phyloP scores from a whole-genome alignment of 2,113 vertebrate species.

The Hymenochirus boettgeri region DNA sequence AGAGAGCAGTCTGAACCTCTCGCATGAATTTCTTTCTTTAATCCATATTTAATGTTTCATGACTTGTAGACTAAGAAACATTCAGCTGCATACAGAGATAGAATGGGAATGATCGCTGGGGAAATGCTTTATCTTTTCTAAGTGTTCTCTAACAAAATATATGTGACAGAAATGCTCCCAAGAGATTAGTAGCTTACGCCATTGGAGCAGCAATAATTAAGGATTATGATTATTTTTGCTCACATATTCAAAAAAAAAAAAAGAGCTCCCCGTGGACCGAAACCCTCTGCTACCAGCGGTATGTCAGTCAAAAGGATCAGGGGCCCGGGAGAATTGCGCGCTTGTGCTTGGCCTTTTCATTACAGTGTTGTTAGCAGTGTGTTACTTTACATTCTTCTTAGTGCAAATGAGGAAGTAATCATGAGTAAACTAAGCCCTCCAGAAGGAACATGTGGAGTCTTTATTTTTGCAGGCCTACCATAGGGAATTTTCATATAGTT shows the following conservation, averaged over 20 bases:
- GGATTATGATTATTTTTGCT: constrained; percentile 71
- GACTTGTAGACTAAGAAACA: constrained; percentile 69
- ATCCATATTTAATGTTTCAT: constrained; percentile 79
- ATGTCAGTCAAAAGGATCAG: constrained; percentile 69
- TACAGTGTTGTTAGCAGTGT: constrained; percentile 61
- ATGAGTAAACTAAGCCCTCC: constrained; percentile 69
- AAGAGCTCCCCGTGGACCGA: constrained; percentile 54
- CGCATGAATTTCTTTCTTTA: constrained; percentile 71
- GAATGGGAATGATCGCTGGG: constrained; percentile 74
- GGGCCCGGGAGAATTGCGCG: constrained; percentile 59
- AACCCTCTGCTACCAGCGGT: constrained; percentile 58
- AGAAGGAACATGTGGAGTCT: constrained; percentile 63
- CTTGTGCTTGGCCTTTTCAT: constrained; percentile 64
- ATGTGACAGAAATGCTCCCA: constrained; percentile 63
- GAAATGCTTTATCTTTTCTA: constrained; percentile 50
- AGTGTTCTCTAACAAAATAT: constrained; percentile 54
- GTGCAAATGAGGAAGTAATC: constrained; percentile 69
- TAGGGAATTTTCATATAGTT: constrained; percentile 68
- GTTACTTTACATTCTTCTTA: constrained; percentile 60
- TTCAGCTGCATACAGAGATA: constrained; percentile 69
- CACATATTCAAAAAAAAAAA: constrained; percentile 70
- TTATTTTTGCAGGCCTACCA: constrained; percentile 59
- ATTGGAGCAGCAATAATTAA: constrained; percentile 76
- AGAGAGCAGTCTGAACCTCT: constrained; percentile 63
- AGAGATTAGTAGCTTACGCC: constrained; percentile 67